Conservation (phyloP, 2,888 invertebrate genomes). For the Ichneumon xanthorius region DNA sequence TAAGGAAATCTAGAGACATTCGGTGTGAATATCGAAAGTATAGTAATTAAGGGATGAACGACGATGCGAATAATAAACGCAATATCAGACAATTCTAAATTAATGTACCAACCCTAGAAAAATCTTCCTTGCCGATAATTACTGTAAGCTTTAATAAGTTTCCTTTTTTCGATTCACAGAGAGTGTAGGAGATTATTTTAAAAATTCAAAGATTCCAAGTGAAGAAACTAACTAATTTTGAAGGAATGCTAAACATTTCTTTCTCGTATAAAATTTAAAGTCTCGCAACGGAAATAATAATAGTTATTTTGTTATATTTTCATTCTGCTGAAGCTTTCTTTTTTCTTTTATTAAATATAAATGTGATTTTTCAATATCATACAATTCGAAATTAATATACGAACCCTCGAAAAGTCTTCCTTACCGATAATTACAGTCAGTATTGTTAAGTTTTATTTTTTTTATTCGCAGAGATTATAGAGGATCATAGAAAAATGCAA, state of each 20-base stretch:
- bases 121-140: background rate
- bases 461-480: background rate
- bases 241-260: background rate
- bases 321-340: background rate
- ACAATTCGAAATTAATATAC: background rate
- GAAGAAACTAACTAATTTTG: background rate
- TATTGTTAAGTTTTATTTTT: background rate
- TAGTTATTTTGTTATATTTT: too few species aligned
- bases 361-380: conserved; percentile 13
- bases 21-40: conserved; percentile 44
- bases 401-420: background rate
- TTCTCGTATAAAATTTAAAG: background rate
- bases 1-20: conserved; percentile 43
- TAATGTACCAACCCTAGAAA: background rate
- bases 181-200: background rate
- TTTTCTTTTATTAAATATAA: background rate
- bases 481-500: too few species aligned
- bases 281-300: background rate
- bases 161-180: background rate
- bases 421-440: background rate
- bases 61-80: conserved; percentile 56
- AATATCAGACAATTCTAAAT: conserved; percentile 30
- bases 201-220: background rate
- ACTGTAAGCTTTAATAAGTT: background rate
- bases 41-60: conserved; percentile 30